phyloP scores from a whole-genome alignment of 2,797 vertebrate genomes.

The Rhynchotus rufescens region DNA sequence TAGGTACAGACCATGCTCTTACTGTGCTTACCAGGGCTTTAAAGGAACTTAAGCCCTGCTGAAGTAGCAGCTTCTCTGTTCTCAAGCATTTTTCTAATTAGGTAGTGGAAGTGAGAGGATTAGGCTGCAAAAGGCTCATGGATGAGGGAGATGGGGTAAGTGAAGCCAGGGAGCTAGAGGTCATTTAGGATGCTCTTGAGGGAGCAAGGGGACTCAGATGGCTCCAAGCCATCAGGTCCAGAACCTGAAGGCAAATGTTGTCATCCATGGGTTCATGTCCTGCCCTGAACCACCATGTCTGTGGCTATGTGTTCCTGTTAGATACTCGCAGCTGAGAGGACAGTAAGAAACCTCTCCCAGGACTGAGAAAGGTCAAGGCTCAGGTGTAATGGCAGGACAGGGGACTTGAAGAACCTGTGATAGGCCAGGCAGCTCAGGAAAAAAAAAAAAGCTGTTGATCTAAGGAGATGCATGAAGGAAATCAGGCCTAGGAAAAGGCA shows the following conservation, averaged over 20 bases:
- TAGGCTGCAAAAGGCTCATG: background rate
- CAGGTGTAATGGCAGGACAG: background rate
- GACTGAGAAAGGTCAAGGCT: background rate
- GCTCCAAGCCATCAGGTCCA: background rate
- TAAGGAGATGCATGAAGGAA: background rate
- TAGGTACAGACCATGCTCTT: background rate
- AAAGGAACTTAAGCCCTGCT: background rate
- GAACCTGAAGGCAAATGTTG: rapidly evolving
- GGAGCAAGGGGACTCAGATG: background rate
- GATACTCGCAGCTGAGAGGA: background rate
- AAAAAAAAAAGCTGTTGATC: background rate
- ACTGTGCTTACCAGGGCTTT: rapidly evolving
- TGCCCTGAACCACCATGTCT: background rate
- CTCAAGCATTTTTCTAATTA: rapidly evolving
- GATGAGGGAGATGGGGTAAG: background rate
- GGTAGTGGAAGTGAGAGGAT: background rate
- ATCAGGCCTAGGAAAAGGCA: background rate
- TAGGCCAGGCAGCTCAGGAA: background rate
- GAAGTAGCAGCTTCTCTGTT: background rate
- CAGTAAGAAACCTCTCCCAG: background rate
- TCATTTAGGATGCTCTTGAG: background rate
- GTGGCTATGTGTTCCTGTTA: rapidly evolving
- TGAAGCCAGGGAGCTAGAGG: background rate
- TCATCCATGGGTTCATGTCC: background rate
- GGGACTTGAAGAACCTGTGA: background rate